Percentiles rank a stretch among this genome's conserved stretches.
Evolutionary conservation across 2,113 vertebrate species (phyloP).

Genomic region (Thomomys bottae): DNA sequence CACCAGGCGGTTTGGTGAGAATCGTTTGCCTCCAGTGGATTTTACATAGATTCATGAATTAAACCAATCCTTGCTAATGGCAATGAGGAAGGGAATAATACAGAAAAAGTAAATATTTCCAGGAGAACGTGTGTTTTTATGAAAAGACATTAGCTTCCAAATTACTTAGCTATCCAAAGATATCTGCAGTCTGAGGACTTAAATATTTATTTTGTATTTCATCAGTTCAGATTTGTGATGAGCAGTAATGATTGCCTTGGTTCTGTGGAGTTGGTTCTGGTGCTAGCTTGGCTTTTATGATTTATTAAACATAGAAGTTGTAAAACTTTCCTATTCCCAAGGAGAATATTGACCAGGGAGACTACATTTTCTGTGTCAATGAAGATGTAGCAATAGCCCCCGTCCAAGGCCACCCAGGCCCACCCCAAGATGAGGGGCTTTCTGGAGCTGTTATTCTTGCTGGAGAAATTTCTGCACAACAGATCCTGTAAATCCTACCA

Average conservation of each 20-base stretch:
- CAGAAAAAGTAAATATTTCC: slow-evolving; percentile 3
- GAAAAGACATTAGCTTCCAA: not conserved
- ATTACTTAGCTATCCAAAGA: not conserved
- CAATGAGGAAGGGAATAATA: not conserved
- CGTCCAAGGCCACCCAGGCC: not conserved
- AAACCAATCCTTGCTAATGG: not conserved
- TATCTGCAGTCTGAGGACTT: not conserved
- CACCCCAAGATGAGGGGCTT: not conserved
- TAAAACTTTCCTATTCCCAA: not conserved
- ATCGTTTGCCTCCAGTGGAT: not conserved
- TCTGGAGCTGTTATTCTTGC: not conserved
- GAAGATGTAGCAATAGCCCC: not conserved
- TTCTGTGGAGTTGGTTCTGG: not conserved
- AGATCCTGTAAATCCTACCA: not conserved
- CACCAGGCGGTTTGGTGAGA: not conserved
- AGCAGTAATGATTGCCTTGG: rapidly evolving
- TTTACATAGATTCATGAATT: not conserved
- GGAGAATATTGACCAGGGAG: not conserved
- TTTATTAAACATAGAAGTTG: not conserved
- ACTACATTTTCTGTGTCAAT: not conserved
- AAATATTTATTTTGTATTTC: slow-evolving; percentile 6
- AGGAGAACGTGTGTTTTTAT: not conserved
- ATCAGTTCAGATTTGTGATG: not conserved
- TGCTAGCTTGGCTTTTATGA: not conserved
- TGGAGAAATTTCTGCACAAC: not conserved